phyloP scores from a whole-genome alignment of 2,888 invertebrate species.

The Chrysolina haemoptera region DNA sequence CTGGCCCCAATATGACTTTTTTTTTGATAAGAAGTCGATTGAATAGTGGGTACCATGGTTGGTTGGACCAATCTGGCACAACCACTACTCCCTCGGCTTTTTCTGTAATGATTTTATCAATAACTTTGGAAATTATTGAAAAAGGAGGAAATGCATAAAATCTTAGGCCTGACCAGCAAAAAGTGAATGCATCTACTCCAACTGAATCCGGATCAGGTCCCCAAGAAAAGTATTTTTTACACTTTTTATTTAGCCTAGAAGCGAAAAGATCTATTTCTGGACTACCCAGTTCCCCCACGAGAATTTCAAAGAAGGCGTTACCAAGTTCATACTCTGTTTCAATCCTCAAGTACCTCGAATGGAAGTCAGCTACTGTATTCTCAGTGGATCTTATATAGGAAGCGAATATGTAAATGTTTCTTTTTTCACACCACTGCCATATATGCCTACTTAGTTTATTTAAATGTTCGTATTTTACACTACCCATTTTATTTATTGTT shows the following conservation, averaged over 20 bases:
- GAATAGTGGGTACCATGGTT: not conserved
- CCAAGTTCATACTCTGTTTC: slow-evolving; percentile 37
- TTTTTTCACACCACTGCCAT: slow-evolving; percentile 50
- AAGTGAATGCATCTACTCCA: slow-evolving; percentile 49
- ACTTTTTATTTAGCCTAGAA: slow-evolving; percentile 46
- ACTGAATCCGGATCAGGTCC: slow-evolving; percentile 40
- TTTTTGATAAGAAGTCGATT: slow-evolving; percentile 5
- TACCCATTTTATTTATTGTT: not conserved
- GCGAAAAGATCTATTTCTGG: slow-evolving; percentile 48
- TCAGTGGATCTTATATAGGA: slow-evolving; percentile 42
- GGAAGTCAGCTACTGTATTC: slow-evolving; percentile 36
- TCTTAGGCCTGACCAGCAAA: slow-evolving; percentile 38
- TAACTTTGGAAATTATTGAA: slow-evolving; percentile 30
- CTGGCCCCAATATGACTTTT: slow-evolving; percentile 20
- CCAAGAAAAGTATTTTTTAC: slow-evolving; percentile 47
- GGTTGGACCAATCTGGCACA: slow-evolving; percentile 3
- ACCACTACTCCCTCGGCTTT: slow-evolving; percentile 16
- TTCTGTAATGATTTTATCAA: slow-evolving; percentile 42
- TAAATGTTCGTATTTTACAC: not conserved
- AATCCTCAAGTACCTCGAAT: slow-evolving; percentile 21
- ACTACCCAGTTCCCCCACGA: slow-evolving; percentile 10
- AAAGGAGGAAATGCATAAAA: slow-evolving; percentile 53
- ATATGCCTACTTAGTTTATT: slow-evolving; percentile 42
- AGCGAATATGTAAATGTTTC: slow-evolving; percentile 42
- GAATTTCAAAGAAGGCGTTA: slow-evolving; percentile 29